A percentile compares a stretch with the other conserved stretches of the same genome.
These are phyloP conservation scores for Ctenomys sociabilis DNA, from an alignment of 2,113 vertebrate species.

Conservation along the genomic window DNA sequence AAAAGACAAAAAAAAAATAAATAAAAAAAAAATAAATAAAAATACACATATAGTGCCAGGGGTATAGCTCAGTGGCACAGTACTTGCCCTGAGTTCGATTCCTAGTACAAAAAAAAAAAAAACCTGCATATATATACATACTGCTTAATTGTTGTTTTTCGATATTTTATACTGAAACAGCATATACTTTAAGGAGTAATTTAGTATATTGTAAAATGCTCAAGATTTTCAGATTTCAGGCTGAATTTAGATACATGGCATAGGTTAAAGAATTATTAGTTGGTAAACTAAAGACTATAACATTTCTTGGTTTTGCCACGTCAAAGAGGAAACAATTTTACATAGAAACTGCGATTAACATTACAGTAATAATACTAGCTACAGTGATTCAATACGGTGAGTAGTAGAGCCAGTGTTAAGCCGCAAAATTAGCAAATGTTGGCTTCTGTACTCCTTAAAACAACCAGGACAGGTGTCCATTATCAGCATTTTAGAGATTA, in stretches of 20 bases:
- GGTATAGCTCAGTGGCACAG: too few species aligned
- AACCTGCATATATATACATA: neutral
- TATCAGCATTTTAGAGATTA: neutral
- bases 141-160: constrained; percentile 27
- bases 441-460: constrained; percentile 23
- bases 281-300: constrained; percentile 31
- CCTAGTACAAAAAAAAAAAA: too few species aligned
- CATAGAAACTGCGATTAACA: neutral
- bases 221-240: constrained; percentile 19
- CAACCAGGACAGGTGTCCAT: neutral
- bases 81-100: too few species aligned
- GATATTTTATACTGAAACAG: neutral
- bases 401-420: neutral
- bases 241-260: neutral
- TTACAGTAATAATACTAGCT: constrained; percentile 9
- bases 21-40: too few species aligned
- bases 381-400: neutral
- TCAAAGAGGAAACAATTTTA: constrained; percentile 19
- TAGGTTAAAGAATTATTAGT: constrained; percentile 8
- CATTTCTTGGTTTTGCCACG: constrained; percentile 37
- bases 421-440: neutral
- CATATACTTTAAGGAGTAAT: constrained; percentile 7
- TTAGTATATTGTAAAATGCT: constrained; percentile 5
- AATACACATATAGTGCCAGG: neutral
- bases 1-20: too few species aligned